phyloP scores from a whole-genome alignment of 2,113 vertebrate species.

The Chitala chitala region DNA sequence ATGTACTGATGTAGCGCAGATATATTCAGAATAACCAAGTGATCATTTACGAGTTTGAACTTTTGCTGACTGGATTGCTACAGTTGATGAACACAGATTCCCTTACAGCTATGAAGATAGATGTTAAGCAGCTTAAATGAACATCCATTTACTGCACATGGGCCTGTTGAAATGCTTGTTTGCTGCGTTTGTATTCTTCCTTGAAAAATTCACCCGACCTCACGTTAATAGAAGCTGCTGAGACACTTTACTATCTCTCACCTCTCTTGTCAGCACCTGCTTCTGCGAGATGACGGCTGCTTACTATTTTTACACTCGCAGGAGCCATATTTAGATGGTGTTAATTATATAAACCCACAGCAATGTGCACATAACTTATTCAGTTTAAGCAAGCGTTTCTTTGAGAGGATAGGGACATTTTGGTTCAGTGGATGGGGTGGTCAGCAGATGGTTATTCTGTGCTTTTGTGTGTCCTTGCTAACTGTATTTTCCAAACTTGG shows the following conservation, averaged over 20 bases:
- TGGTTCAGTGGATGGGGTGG: background rate
- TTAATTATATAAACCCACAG: background rate
- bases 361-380: no score
- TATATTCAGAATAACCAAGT: no score
- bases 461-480: no score
- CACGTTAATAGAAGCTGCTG: conserved; percentile 1
- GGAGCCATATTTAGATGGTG: background rate
- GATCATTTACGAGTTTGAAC: no score
- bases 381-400: background rate
- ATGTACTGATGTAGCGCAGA: no score
- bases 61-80: no score
- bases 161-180: background rate
- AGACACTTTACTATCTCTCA: conserved; percentile 5
- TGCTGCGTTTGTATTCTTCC: background rate
- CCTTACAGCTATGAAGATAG: no score
- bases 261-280: background rate
- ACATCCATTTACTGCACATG: no score
- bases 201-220: background rate
- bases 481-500: no score
- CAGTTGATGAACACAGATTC: no score
- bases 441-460: no score
- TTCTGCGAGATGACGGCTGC: background rate
- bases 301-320: background rate
- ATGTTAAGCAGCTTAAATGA: no score
- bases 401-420: background rate